phyloP scores from a whole-genome alignment of 1,140 invertebrate species.

The Euborellia annulipes region DNA sequence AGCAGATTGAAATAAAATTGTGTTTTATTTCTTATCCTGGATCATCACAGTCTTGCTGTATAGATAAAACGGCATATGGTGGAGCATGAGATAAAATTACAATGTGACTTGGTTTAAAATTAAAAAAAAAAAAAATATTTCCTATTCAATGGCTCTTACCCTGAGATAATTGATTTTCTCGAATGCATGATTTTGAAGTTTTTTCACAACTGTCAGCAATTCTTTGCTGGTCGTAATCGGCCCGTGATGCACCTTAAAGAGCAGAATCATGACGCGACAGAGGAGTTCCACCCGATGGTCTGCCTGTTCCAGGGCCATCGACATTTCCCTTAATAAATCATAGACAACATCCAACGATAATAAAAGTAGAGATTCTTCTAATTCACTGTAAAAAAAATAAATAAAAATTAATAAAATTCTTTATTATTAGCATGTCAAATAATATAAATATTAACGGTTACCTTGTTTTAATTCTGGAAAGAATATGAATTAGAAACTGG shows the following conservation, averaged over 20 bases:
- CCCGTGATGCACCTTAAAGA: constrained; percentile 71
- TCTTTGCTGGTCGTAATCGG: constrained; percentile 55
- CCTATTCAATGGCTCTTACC: constrained; percentile 30
- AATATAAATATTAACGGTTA: constrained; percentile 17
- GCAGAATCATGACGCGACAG: constrained; percentile 55
- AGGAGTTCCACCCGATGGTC: constrained; percentile 59
- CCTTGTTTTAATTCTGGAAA: constrained; percentile 61
- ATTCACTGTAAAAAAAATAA: constrained; percentile 44
- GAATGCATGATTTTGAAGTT: constrained; percentile 41
- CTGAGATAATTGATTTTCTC: constrained; percentile 41
- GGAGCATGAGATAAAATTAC: neutral
- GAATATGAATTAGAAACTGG: constrained; percentile 65
- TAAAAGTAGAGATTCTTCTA: constrained; percentile 76
- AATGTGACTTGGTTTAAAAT: neutral
- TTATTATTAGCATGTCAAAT: neutral
- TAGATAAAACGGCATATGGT: neutral
- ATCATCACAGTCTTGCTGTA: neutral
- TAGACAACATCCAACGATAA: constrained; percentile 69
- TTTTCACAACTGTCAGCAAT: constrained; percentile 50
- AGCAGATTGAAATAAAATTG: no score
- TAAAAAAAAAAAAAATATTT: neutral
- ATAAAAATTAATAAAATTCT: constrained; percentile 6
- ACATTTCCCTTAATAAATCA: constrained; percentile 58
- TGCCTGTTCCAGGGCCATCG: constrained; percentile 42
- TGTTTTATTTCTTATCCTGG: neutral